Base-by-base conservation (phyloP, 2,113 vertebrate genomes). In the Rattus rattus region DNA sequence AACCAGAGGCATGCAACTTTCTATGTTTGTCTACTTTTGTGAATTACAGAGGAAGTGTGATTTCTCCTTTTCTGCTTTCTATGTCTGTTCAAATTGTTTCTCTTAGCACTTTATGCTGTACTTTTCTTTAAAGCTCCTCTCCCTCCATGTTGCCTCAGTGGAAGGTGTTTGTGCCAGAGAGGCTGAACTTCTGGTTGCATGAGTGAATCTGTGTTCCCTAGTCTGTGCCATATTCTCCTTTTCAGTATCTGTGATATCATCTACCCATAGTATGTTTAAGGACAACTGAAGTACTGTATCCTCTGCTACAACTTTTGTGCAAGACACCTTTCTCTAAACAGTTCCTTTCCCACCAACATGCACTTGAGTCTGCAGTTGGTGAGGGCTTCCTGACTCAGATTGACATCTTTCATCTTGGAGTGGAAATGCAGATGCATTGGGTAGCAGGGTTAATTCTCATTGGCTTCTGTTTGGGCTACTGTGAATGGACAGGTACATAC, bases 341-440 rank as follows among this genome's bases (percentile, higher is more conserved):
- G 7, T 85, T 85, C 28, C 61, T 49, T 49, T 22, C 28, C 14
- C 10, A 17, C 39, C 12, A 8, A 33, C 39, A 19, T 47, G 39
- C 5, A 33, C 39, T 65, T 11, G 14, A 85, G 8, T 47, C 83
- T 19, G 14, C 7, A 19, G n/a, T 47, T 67, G 83, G 39, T 47
- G 16, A 20, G 14, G 10, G 2, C 36, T 47, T 22, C 7, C 39
- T 86, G 4, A 17, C 28, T 49, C 10, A 1, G 8, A 6, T 22
- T 33, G 30, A 7, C 39, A 19, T 86, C 9, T 47, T 67, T 65
- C 83, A 7, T 33, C 39, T 33, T 67, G 17, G 4, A 33, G 61
- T 20, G 0, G 61, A 67, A 49, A 49, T 33, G 13, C 8, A 10
- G 7, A 5, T 49, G 13, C 13, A 17, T 1, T 1, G 14, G 4